Evolutionary conservation across 2,797 vertebrate genomes (phyloP), one percentile per base, ranked within the genome.

Genomic region (Champsocephalus gunnari): DNA sequence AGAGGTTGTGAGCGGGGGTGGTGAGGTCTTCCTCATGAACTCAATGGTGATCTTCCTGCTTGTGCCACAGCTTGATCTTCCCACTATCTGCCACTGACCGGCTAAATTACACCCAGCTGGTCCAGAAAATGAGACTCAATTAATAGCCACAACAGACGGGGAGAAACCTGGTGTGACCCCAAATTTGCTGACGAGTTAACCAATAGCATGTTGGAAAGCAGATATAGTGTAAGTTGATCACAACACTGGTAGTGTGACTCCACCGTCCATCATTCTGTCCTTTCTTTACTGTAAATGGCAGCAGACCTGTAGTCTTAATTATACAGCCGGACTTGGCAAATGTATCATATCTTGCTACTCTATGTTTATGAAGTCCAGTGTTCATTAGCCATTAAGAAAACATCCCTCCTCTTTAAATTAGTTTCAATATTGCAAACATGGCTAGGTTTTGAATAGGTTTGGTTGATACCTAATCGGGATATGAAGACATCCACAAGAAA

Each of bases 1-100:
- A 55, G 81, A 55, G 81, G 72, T 76, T 45, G 62, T 32, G 44
- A 68, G 60, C 3, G 4, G 21, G 43, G 53, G 16, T 32, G 16
- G 49, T 21, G 34, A 17, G 45, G 44, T 78, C 38, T 17, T 68
- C n/a, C 34, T 60, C 63, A n/a, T 67, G n/a, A 54, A 49, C 19
- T 41, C 48, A 17, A 10, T 61, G 44, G 66, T 62, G 45, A 69
- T 58, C 70, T 19, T 76, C 34, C 24, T 48, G 16, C 28, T 73
- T 45, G 3, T 19, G 59, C 21, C 48, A 49, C 65, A 24, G 60
- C 69, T 54, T 24, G 58, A 63, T 60, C 21, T 77, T 66, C 51
- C 55, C 64, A 56, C 21, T 38, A 48, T 34, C 47, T 51, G 47
- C 45, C 14, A 21, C 49, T 56, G 60, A 66, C 60, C 60, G 50